Evolutionary conservation across 2,888 invertebrate species (phyloP).

Genomic region (Harpagoxenus sublaevis): DNA sequence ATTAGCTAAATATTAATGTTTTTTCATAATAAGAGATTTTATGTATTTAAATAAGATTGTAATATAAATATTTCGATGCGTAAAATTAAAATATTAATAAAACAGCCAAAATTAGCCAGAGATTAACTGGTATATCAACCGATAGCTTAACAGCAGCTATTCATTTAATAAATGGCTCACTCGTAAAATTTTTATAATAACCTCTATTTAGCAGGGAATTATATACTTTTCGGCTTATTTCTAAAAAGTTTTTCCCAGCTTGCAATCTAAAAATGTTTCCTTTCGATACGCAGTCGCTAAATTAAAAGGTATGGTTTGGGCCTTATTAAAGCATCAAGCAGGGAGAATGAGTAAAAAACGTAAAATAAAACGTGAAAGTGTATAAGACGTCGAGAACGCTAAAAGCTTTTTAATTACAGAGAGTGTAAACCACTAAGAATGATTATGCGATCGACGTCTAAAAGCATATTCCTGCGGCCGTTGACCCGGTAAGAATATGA

Average conservation of each 20-base stretch:
- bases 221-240: background rate
- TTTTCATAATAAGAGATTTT: background rate
- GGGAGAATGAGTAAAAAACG: conserved; percentile 10
- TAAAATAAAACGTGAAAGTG: conserved; percentile 27
- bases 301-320: conserved; percentile 23
- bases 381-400: conserved; percentile 41
- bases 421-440: conserved; percentile 52
- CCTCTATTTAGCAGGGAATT: conserved; percentile 1
- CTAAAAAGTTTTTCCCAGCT: conserved; percentile 7
- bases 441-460: conserved; percentile 51
- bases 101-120: background rate
- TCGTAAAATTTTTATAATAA: conserved; percentile 26
- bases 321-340: conserved; percentile 39
- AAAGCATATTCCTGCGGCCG: conserved; percentile 8
- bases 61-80: background rate
- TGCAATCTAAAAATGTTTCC: conserved; percentile 23
- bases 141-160: background rate
- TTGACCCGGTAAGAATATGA: background rate
- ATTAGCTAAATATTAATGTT: background rate
- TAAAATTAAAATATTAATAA: background rate
- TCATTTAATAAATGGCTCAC: conserved; percentile 9
- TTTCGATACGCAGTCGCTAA: conserved; percentile 37
- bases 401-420: conserved; percentile 66
- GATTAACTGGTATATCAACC: background rate
- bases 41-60: background rate